Conservation (phyloP, 64 coral and sea anemone species). For the Montipora sp. region DNA sequence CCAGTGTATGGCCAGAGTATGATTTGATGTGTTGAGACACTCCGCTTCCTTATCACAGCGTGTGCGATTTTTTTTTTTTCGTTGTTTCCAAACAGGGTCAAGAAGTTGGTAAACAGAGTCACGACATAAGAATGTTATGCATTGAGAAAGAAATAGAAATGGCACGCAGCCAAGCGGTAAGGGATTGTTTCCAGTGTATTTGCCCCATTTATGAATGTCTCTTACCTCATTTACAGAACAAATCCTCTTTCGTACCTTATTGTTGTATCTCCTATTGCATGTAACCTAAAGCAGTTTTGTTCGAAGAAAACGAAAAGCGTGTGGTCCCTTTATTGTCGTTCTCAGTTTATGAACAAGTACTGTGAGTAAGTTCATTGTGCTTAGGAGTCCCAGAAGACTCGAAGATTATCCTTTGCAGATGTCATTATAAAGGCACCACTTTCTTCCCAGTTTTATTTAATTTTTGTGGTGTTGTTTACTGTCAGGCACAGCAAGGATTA, state of each 20-base stretch:
- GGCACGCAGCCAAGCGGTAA: constrained; percentile 82
- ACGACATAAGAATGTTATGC: constrained; percentile 96
- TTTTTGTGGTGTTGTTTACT: neutral
- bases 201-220: neutral
- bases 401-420: too few relatives aligned
- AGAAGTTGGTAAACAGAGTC: constrained; percentile 82
- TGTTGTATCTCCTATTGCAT: too few relatives aligned
- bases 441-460: neutral
- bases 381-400: too few relatives aligned
- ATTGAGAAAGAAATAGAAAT: constrained; percentile 93
- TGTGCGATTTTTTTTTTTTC: neutral
- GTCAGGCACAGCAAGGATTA: constrained; percentile 74
- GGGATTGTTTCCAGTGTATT: neutral
- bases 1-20: too few relatives aligned
- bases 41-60: neutral
- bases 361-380: too few relatives aligned
- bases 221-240: too few relatives aligned
- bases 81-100: constrained; percentile 65
- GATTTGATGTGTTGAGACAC: too few relatives aligned
- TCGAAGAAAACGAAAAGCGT: too few relatives aligned
- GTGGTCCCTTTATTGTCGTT: too few relatives aligned
- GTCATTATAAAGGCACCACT: neutral
- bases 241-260: neutral
- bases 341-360: too few relatives aligned
- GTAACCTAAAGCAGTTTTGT: too few relatives aligned